These are phyloP conservation scores for Drosophila ezoana DNA, from an alignment of 2,888 invertebrate species.

Conservation along the genomic window DNA sequence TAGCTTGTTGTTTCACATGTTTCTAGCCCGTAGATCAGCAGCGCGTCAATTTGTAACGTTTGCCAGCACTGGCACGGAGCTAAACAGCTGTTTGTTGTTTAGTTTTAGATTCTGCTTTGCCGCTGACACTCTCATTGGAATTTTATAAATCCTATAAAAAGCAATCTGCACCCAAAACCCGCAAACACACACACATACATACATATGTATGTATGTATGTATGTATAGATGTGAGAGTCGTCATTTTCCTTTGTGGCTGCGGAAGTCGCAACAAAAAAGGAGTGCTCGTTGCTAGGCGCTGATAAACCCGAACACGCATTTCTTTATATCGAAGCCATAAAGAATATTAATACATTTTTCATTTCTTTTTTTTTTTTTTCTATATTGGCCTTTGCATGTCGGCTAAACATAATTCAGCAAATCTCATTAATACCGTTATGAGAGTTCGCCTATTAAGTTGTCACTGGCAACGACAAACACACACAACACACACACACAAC, in stretches of 20 bases:
- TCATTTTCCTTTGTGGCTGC: slow-evolving; percentile 40
- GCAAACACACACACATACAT: background rate
- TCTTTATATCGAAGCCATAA: slow-evolving; percentile 11
- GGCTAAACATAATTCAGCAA: slow-evolving; percentile 40
- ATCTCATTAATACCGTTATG: slow-evolving; percentile 51
- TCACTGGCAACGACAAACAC: slow-evolving; percentile 42
- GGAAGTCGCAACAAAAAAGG: slow-evolving; percentile 48
- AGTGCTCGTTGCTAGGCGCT: slow-evolving; percentile 43
- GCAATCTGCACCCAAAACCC: background rate
- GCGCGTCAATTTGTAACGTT: slow-evolving; percentile 20
- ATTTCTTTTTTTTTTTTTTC: background rate
- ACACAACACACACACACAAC: slow-evolving; percentile 26
- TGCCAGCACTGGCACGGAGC: slow-evolving; percentile 46
- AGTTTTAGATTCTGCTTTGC: slow-evolving; percentile 1
- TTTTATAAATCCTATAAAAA: slow-evolving; percentile 14
- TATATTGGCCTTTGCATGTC: slow-evolving; percentile 42
- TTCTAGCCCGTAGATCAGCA: slow-evolving; percentile 2
- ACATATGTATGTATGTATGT: background rate
- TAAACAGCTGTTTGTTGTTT: slow-evolving; percentile 62
- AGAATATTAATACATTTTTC: slow-evolving; percentile 22
- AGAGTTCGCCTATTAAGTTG: slow-evolving; percentile 51
- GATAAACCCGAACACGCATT: slow-evolving; percentile 30
- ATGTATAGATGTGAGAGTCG: background rate
- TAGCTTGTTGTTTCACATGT: slow-evolving; percentile 20
- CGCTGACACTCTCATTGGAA: slow-evolving; percentile 31